Base-by-base conservation (phyloP, 2,797 vertebrate genomes). In the Muscicapa comitata region DNA sequence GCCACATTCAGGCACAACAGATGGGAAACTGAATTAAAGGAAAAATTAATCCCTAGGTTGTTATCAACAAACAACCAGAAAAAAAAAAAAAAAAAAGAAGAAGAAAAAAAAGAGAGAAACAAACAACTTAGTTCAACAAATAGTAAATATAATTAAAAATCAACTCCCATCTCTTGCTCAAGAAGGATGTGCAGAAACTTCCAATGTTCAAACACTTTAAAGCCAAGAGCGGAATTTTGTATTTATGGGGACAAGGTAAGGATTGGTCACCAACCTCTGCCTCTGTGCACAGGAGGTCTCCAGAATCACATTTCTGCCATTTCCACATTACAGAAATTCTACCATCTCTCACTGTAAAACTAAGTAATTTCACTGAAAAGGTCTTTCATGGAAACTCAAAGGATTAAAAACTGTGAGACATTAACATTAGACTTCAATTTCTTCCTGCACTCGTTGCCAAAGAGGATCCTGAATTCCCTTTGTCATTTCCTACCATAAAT, bases 1-100 rank as follows among this genome's bases (percentile, higher is more conserved):
- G 43, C 72, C 92, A 68, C 74, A 93, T 31, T 26, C 63, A 76
- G 74, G 87, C 40, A 54, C 45, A 83, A 66, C 77, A 92, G 73
- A 77, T 17, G 10, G 57, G 59, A 88, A 89, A 83, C 16, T 16
- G 55, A 88, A 71, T 61, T 40, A 90, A 94, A 83, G 47, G 57
- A 66, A 93, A 92, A 90, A 81, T 16, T 62, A 66, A 93, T 91
- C 24, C 21, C 29, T 43, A 43, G 23, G 48, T 78, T 45, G 40
- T 71, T 87, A 68, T 24, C 73, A 89, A 91, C 17, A 67, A 88
- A 17, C 45, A 86, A n/a, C 7, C 5, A 62, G 20, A 0, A 29
- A 35, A 57, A 29, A 47, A 47, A 23, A 0, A 1, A 25, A 9
- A 12, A 5, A 2, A 40, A 1, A 6, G 5, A 38, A 20, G 4